Base-by-base conservation (phyloP, 2,888 invertebrate genomes). In the Seira musarum region DNA sequence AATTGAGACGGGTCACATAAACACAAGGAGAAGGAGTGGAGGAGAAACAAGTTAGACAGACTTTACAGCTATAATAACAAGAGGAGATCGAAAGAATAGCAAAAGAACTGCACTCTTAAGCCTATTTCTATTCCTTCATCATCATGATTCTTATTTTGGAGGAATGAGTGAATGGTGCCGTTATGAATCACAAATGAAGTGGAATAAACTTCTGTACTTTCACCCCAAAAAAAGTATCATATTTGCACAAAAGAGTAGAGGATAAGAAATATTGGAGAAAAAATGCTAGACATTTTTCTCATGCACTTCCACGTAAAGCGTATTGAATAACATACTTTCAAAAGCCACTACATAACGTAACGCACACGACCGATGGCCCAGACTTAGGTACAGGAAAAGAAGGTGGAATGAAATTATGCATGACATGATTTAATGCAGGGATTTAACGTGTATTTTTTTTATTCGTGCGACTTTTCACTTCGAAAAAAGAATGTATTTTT, bases 341-440 rank as follows among this genome's bases (percentile, higher is more conserved):
- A n/a, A n/a, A n/a, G n/a, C n/a, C n/a, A n/a, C n/a, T n/a, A n/a
- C n/a, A n/a, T n/a, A n/a, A n/a, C n/a, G n/a, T 13, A 49, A 49
- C 49, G 49, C 49, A 49, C 49, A 8, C 15, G 15, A 2, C 2
- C 30, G 8, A 30, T 8, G 30, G 2, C 30, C 30, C 30, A 30
- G n/a, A n/a, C n/a, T n/a, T n/a, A 13, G 15, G 49, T 49, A 3
- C 49, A 49, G 49, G 49, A 49, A 49, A n/a, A 49, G 15, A 49
- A 49, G 49, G 49, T 49, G 65, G 57, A 73, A 74, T 74, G 66
- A 53, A 74, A 74, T 74, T 74, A 74, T 74, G 73, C 49, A 57
- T 66, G 73, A 74, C 73, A 74, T 74, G 73, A 74, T 74, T 74
- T 74, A 74, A 74, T 65, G 53, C 53, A 74, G 57, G 73, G 65